Base-by-base conservation (phyloP, 1,140 invertebrate genomes). In the Diuraphis noxia region DNA sequence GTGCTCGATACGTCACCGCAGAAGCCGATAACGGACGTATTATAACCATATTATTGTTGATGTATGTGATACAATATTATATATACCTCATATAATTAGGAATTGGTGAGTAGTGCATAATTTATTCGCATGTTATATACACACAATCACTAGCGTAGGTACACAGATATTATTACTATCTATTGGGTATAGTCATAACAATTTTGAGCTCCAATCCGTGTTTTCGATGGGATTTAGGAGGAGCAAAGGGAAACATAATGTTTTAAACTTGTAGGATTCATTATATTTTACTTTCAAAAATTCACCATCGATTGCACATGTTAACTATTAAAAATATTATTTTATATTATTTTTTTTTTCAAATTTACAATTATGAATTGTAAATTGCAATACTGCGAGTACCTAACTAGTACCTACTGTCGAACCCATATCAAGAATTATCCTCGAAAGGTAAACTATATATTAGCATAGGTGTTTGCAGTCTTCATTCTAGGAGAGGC, bases 21-120 rank as follows among this genome's bases (percentile, higher is more conserved):
- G 86, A 63, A 72, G 30, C 13, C 25, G 6, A 40, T 82, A 72
- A 82, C 25, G 13, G 25, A 40, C 81, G 30, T n/a, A 79, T 40
- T 41, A 30, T 40, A 40, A 10, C 13, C n/a, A n/a, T 72, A 72
- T 72, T 72, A 72, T 82, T 40, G 30, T 82, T n/a, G 40, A 30
- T n/a, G 25, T 41, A 82, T 41, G n/a, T n/a, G n/a, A n/a, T n/a
- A 82, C 25, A 23, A 46, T 40, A 30, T 82, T 82, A 82, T 82
- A 41, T 82, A 30, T n/a, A n/a, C n/a, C 10, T 17, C n/a, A 43
- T 41, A 82, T 82, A 41, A 40, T 40, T 41, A 82, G 23, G 30
- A 82, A 56, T 88, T 63, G 52, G 52, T 88, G 85, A 87, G 85
- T 87, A 87, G 36, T 8, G 34, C 36, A 81, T 81, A n/a, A 72